Evolutionary conservation across 2,888 invertebrate species (phyloP).

Genomic region (Caenorhabditis sp.): DNA sequence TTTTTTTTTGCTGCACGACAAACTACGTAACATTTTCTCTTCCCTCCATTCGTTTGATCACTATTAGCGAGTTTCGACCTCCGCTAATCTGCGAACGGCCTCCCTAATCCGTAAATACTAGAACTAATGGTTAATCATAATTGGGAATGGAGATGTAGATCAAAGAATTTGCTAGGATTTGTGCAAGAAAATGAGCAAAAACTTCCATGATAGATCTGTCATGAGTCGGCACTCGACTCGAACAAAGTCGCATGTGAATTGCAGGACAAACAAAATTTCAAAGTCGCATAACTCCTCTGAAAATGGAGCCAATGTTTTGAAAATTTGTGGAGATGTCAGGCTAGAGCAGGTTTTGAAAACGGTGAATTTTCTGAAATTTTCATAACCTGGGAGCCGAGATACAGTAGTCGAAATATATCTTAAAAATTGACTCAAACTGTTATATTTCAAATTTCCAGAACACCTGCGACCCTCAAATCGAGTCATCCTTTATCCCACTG

Average conservation of each 20-base stretch:
- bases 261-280: too few relatives aligned
- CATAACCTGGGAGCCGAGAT: too few relatives aligned
- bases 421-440: too few relatives aligned
- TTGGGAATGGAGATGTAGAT: not conserved
- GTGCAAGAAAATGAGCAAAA: not conserved
- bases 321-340: too few relatives aligned
- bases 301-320: too few relatives aligned
- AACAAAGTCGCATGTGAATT: too few relatives aligned
- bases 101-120: not conserved
- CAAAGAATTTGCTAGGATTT: not conserved
- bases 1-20: not conserved
- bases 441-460: conserved; percentile 69
- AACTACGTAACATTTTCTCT: not conserved
- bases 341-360: too few relatives aligned
- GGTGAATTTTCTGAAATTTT: too few relatives aligned
- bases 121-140: not conserved
- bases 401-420: too few relatives aligned
- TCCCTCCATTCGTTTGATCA: not conserved
- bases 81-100: not conserved
- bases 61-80: too few relatives aligned
- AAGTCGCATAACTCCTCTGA: too few relatives aligned
- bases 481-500: conserved; percentile 75
- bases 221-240: too few relatives aligned
- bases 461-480: conserved; percentile 81
- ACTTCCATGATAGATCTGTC: not conserved